Conservation (phyloP, 1,140 invertebrate genomes). For the Stegodyphus dumicola region DNA sequence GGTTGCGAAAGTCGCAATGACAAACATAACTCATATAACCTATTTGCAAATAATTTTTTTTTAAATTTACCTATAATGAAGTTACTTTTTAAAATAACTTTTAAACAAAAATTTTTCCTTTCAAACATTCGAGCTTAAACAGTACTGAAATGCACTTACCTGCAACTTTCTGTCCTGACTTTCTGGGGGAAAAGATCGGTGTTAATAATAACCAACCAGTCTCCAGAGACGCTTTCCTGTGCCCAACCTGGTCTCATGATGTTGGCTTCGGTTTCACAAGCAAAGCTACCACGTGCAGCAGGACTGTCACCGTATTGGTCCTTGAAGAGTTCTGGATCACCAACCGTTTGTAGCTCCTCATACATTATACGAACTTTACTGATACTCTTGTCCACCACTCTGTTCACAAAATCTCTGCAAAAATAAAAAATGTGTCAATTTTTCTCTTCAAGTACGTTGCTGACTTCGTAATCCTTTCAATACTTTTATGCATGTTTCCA, state of each 20-base stretch:
- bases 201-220: constrained; percentile 70
- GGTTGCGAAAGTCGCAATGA: too few species aligned
- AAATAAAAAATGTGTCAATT: too few species aligned
- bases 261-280: constrained; percentile 69
- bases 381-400: constrained; percentile 63
- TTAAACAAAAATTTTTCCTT: too few species aligned
- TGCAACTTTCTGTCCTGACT: constrained; percentile 69
- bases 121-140: too few species aligned
- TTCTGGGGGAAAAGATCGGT: constrained; percentile 68
- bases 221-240: constrained; percentile 67
- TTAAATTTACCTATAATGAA: too few species aligned
- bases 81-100: too few species aligned
- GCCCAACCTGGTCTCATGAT: constrained; percentile 70
- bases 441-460: too few species aligned
- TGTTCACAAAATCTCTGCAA: constrained; percentile 62
- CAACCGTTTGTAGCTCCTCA: constrained; percentile 64
- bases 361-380: constrained; percentile 63
- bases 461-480: too few species aligned
- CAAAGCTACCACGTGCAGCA: constrained; percentile 67
- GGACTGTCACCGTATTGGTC: constrained; percentile 61
- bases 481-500: too few species aligned
- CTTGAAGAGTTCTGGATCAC: constrained; percentile 64
- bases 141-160: constrained; percentile 64
- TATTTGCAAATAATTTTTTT: too few species aligned
- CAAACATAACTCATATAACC: too few species aligned